Evolutionary conservation across 2,888 invertebrate genomes (phyloP).

Genomic region (Panopea generosa): DNA sequence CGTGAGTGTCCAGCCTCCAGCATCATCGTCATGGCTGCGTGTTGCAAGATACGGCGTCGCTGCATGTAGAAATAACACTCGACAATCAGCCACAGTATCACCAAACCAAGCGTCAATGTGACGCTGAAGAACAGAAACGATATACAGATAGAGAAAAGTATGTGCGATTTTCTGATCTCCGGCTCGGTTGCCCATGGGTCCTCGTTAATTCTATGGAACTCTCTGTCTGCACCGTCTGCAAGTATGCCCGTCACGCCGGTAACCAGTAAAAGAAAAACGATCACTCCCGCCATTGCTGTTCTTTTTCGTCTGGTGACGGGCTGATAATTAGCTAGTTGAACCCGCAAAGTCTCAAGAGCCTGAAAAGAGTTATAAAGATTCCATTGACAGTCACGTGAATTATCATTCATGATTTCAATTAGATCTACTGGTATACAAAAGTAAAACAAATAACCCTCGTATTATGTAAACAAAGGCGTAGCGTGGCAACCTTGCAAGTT

Average conservation of each 20-base stretch:
- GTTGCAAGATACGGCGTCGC: conserved; percentile 54
- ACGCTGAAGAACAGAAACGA: conserved; percentile 69
- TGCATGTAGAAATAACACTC: conserved; percentile 65
- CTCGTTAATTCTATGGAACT: conserved; percentile 52
- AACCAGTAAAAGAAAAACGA: conserved; percentile 64
- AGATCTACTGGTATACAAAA: too few species aligned
- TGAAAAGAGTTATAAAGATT: conserved; percentile 40
- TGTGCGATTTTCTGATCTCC: conserved; percentile 56
- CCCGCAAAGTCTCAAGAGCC: conserved; percentile 59
- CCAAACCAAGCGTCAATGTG: conserved; percentile 65
- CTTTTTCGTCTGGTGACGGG: conserved; percentile 64
- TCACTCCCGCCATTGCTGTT: conserved; percentile 58
- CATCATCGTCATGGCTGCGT: conserved; percentile 43
- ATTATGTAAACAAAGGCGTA: too few species aligned
- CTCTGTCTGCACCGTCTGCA: conserved; percentile 65
- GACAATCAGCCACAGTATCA: conserved; percentile 64
- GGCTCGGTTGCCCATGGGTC: conserved; percentile 58
- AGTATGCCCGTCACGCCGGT: conserved; percentile 64
- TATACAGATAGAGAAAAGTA: conserved; percentile 69
- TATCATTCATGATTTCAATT: too few species aligned
- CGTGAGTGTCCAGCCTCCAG: conserved; percentile 9
- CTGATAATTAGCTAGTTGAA: conserved; percentile 57
- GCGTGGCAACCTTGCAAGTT: too few species aligned
- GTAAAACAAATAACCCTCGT: too few species aligned
- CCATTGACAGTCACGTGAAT: too few species aligned